phyloP scores from a whole-genome alignment of 2,113 vertebrate genomes.

The Gasterosteus aculeatus region DNA sequence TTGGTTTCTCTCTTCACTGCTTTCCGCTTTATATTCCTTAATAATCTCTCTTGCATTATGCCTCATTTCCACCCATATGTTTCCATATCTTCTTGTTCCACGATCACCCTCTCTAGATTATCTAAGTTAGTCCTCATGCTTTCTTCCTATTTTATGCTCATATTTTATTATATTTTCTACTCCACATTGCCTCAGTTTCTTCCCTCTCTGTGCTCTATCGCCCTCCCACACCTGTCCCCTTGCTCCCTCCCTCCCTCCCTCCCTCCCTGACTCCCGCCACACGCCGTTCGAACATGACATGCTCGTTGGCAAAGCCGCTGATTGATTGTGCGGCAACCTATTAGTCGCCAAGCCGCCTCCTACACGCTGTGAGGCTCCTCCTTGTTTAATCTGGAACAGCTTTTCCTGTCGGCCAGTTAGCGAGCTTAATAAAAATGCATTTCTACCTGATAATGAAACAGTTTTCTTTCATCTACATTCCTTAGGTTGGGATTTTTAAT shows the following conservation, averaged over 20 bases:
- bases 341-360: slow-evolving; percentile 42
- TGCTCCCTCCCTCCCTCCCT: neutral
- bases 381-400: slow-evolving; percentile 28
- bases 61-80: neutral
- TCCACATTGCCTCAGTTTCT: neutral
- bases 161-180: neutral
- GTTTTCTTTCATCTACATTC: neutral
- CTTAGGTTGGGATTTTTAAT: neutral
- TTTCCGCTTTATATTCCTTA: neutral
- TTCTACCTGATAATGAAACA: slow-evolving; percentile 19
- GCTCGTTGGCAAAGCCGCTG: slow-evolving; percentile 39
- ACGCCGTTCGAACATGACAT: slow-evolving; percentile 35
- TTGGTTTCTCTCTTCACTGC: neutral
- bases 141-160: neutral
- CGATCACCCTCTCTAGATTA: neutral
- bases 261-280: neutral
- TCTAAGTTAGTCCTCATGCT: neutral
- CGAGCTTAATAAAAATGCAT: slow-evolving; percentile 31
- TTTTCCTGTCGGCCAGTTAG: slow-evolving; percentile 7
- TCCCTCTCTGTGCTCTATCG: neutral
- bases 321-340: slow-evolving; percentile 48
- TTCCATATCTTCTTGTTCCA: neutral
- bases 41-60: neutral
- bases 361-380: slow-evolving; percentile 23
- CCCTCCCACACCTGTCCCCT: neutral